Evolutionary conservation across 2,113 vertebrate genomes (phyloP).

Genomic region (Gymnobelideus leadbeateri): DNA sequence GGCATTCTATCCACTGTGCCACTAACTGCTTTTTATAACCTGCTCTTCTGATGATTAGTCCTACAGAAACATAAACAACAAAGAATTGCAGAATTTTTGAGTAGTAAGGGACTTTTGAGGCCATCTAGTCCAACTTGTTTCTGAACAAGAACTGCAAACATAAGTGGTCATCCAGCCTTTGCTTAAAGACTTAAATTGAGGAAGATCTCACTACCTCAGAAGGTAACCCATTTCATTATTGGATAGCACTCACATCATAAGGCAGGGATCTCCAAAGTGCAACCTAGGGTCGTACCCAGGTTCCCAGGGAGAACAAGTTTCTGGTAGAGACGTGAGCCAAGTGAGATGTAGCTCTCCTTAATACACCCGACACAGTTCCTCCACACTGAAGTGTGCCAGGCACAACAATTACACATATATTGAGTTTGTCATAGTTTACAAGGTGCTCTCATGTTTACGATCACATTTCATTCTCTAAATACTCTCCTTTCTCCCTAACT

Average conservation of each 20-base stretch:
- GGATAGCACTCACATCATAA: not conserved
- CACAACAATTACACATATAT: not conserved
- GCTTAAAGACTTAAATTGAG: not conserved
- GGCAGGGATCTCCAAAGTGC: not conserved
- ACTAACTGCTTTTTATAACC: not conserved
- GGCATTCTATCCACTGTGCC: not conserved
- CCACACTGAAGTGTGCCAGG: not conserved
- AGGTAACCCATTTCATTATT: not conserved
- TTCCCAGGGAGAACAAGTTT: not conserved
- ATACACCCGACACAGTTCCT: not conserved
- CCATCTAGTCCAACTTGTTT: not conserved
- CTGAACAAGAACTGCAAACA: not conserved
- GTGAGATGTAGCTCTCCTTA: not conserved
- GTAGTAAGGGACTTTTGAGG: not conserved
- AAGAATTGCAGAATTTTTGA: not conserved
- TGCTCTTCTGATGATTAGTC: not conserved
- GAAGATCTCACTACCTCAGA: not conserved
- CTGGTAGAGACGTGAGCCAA: not conserved
- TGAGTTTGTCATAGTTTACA: not conserved
- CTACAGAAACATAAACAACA: not conserved
- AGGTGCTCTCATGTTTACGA: not conserved
- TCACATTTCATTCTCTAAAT: not conserved
- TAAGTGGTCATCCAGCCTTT: not conserved
- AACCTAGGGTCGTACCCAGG: not conserved
- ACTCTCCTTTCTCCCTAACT: not conserved